These are phyloP conservation scores for Campoplex capitator DNA, from an alignment of 2,888 invertebrate genomes.

Conservation along the genomic window DNA sequence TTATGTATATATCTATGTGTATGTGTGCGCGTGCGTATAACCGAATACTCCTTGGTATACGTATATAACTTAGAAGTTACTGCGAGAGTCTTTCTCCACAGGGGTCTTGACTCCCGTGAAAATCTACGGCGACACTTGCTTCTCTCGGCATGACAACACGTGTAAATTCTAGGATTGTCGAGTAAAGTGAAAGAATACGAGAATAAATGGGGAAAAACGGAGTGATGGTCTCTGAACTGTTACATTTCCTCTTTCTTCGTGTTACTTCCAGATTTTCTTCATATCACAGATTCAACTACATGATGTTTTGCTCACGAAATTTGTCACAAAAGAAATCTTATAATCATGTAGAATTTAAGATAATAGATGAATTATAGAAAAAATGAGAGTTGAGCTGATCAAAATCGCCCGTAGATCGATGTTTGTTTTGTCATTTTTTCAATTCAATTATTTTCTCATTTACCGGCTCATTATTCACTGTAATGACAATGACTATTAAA, in stretches of 20 bases:
- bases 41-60: neutral
- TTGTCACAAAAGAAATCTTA: neutral
- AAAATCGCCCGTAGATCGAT: neutral
- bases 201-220: slow-evolving; percentile 41
- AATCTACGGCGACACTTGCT: slow-evolving; percentile 42
- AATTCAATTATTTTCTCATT: slow-evolving; percentile 12
- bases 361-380: neutral
- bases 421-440: too few species aligned
- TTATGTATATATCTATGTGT: neutral
- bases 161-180: slow-evolving; percentile 67
- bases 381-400: neutral
- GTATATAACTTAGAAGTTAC: slow-evolving; percentile 29
- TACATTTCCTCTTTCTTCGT: slow-evolving; percentile 12
- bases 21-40: neutral
- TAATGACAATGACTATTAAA: slow-evolving; percentile 70
- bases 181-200: slow-evolving; percentile 48
- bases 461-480: neutral
- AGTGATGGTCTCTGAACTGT: slow-evolving; percentile 53
- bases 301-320: slow-evolving; percentile 13
- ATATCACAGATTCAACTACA: slow-evolving; percentile 8
- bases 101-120: slow-evolving; percentile 31
- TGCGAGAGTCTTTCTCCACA: slow-evolving; percentile 29
- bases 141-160: slow-evolving; percentile 59
- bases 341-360: slow-evolving; percentile 22
- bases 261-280: slow-evolving; percentile 7